Evolutionary conservation across 2,888 invertebrate species (phyloP).

Genomic region (Lepidonotus clava): DNA sequence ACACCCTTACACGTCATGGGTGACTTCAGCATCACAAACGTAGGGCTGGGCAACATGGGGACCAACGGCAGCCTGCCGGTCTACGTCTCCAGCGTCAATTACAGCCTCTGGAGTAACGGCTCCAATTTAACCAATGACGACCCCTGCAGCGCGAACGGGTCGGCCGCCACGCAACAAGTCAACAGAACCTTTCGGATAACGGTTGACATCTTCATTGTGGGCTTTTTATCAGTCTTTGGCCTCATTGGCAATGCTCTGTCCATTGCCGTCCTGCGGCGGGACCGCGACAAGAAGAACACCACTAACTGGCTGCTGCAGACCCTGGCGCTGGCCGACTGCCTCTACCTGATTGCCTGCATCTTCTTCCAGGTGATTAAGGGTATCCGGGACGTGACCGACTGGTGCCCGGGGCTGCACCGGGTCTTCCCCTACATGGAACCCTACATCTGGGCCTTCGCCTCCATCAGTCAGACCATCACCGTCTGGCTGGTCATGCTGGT

Average conservation of each 20-base stretch:
- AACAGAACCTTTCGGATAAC: slow-evolving; percentile 56
- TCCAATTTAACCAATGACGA: neutral
- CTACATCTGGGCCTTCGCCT: slow-evolving; percentile 63
- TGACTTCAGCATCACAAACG: slow-evolving; percentile 26
- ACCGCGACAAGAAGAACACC: slow-evolving; percentile 62
- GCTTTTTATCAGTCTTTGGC: slow-evolving; percentile 62
- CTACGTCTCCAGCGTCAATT: slow-evolving; percentile 21
- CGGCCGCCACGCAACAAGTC: neutral
- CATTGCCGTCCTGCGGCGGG: slow-evolving; percentile 62
- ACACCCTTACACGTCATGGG: neutral
- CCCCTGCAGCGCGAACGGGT: neutral
- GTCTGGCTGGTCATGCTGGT: slow-evolving; percentile 66
- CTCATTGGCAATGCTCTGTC: slow-evolving; percentile 64
- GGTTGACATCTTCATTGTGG: slow-evolving; percentile 63
- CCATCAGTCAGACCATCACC: slow-evolving; percentile 65
- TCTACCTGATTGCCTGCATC: slow-evolving; percentile 65
- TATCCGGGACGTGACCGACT: slow-evolving; percentile 60
- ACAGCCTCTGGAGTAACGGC: neutral
- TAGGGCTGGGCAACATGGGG: neutral
- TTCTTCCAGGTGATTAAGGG: slow-evolving; percentile 63
- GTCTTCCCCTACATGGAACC: slow-evolving; percentile 57
- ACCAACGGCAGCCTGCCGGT: slow-evolving; percentile 16
- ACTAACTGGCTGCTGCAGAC: slow-evolving; percentile 65
- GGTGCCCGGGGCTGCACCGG: slow-evolving; percentile 59
- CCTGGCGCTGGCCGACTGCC: slow-evolving; percentile 63